These are phyloP conservation scores for Gymnobelideus leadbeateri DNA, from an alignment of 2,113 vertebrate species.

Conservation along the genomic window DNA sequence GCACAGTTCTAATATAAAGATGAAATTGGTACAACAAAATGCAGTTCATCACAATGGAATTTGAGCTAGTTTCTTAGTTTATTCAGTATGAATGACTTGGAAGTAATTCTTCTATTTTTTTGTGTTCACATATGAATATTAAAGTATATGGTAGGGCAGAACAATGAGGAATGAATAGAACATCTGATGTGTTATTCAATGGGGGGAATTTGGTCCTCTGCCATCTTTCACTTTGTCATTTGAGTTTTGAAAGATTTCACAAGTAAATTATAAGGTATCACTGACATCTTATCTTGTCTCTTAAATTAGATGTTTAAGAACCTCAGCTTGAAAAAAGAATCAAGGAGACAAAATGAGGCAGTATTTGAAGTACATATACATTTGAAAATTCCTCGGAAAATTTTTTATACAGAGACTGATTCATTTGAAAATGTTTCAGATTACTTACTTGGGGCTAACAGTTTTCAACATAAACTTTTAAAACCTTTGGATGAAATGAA, in stretches of 20 bases:
- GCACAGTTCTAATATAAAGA: not conserved
- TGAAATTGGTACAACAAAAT: not conserved
- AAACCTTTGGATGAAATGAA: not conserved
- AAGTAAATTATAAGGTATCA: not conserved
- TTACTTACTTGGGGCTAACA: not conserved
- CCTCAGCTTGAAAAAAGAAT: constrained; percentile 32
- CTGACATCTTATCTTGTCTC: not conserved
- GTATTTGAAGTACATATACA: constrained; percentile 80
- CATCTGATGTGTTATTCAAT: not conserved
- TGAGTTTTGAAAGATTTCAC: not conserved
- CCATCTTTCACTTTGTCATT: not conserved
- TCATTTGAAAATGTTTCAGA: constrained; percentile 16
- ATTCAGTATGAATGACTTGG: not conserved
- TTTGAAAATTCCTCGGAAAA: constrained; percentile 64
- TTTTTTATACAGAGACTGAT: not conserved
- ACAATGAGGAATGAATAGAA: not conserved
- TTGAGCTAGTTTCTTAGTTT: not conserved
- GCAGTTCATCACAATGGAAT: not conserved
- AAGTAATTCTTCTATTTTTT: not conserved
- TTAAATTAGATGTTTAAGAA: constrained; percentile 69
- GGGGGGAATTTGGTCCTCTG: not conserved
- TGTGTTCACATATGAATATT: not conserved
- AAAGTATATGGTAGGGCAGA: not conserved
- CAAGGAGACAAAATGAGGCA: constrained; percentile 63
- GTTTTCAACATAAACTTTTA: not conserved